A percentile compares a stretch with the other conserved stretches of the same genome.
phyloP scores from a whole-genome alignment of 2,797 vertebrate species.

The Neopelma chrysocephalum region DNA sequence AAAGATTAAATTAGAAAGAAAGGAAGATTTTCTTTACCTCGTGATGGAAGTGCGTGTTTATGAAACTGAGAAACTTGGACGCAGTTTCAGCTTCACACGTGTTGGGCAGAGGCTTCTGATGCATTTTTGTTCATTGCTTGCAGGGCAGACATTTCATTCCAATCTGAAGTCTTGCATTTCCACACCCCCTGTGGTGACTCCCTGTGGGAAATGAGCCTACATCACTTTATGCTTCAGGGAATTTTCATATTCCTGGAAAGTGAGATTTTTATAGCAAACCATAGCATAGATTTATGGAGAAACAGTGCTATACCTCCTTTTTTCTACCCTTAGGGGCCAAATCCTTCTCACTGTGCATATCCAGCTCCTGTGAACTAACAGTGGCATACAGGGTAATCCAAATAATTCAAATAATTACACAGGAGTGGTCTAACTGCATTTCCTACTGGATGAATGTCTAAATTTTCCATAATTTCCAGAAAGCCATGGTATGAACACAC shows the following conservation, averaged over 20 bases:
- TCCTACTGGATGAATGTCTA: background rate
- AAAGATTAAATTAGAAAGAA: background rate
- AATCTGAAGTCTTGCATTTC: background rate
- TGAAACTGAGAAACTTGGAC: background rate
- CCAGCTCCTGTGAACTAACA: background rate
- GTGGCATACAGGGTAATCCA: background rate
- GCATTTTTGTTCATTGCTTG: background rate
- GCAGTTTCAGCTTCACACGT: accelerated
- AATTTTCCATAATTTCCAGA: background rate
- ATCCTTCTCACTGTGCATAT: background rate
- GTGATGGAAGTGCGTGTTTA: accelerated
- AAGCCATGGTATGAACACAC: background rate
- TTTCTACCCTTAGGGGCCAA: background rate
- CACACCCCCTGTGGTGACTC: background rate
- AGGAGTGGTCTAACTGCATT: background rate
- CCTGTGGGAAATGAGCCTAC: background rate
- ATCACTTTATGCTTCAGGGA: background rate
- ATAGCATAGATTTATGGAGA: background rate
- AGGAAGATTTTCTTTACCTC: background rate
- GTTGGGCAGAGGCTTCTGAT: background rate
- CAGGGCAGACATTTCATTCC: background rate
- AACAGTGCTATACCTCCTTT: background rate
- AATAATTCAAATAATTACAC: background rate
- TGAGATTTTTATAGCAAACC: background rate
- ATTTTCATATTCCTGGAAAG: background rate